Conservation (phyloP, 2,113 vertebrate genomes). For the Urocitellus parryii region DNA sequence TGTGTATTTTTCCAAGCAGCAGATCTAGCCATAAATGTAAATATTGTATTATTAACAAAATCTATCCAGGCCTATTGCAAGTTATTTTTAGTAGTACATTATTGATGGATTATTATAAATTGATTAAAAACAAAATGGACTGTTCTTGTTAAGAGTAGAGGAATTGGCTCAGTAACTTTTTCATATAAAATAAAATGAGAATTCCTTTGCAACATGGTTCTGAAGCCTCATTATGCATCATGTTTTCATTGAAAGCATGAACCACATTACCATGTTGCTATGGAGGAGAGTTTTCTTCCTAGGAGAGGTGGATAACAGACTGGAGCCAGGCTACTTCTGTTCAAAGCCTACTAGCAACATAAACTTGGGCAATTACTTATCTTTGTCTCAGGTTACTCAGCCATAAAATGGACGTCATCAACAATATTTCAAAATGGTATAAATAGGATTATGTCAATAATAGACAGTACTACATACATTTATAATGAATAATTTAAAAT, state of each 20-base stretch:
- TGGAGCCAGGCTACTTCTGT: neutral
- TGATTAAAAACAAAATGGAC: neutral
- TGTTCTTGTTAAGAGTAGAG: neutral
- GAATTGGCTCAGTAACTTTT: neutral
- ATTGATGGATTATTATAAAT: neutral
- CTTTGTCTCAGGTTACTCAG: neutral
- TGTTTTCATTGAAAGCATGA: neutral
- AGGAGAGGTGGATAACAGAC: neutral
- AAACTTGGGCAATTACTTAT: neutral
- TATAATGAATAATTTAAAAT: neutral
- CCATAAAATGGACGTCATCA: neutral
- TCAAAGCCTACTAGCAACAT: neutral
- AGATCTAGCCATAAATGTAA: neutral
- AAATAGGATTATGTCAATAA: neutral
- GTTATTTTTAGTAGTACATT: neutral
- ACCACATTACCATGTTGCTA: neutral
- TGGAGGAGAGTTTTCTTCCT: neutral
- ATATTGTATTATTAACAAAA: neutral
- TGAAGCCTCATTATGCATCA: neutral
- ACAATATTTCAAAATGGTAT: neutral
- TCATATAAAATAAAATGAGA: neutral
- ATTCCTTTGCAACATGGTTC: neutral
- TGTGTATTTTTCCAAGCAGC: neutral
- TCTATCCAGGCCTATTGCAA: neutral
- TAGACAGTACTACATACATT: neutral